Percentiles rank a stretch among this genome's conserved stretches.
phyloP scores from a whole-genome alignment of 1,140 invertebrate species.

The Cardiocondyla obscurior region DNA sequence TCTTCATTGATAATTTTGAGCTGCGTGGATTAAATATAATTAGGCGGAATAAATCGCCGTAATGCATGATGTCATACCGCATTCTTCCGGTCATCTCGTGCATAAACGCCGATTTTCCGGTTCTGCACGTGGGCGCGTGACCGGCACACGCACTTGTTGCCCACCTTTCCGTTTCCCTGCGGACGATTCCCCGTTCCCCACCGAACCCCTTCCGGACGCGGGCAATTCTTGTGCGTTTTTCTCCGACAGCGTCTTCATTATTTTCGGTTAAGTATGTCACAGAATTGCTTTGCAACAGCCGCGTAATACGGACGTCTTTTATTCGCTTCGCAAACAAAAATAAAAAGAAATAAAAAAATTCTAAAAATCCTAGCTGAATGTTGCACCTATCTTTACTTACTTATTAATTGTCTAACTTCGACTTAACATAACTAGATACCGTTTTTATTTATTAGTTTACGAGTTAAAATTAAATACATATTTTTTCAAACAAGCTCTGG shows the following conservation, averaged over 20 bases:
- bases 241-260: conserved; percentile 28
- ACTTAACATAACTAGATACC: too few relatives aligned
- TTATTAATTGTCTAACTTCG: too few relatives aligned
- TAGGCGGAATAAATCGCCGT: conserved; percentile 16
- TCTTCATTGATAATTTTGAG: not conserved
- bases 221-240: conserved; percentile 9
- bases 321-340: too few relatives aligned
- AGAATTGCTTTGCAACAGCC: too few relatives aligned
- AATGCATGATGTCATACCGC: conserved; percentile 34
- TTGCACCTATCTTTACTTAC: too few relatives aligned
- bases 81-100: conserved; percentile 71
- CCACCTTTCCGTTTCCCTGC: conserved; percentile 60
- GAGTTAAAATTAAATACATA: too few relatives aligned
- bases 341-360: too few relatives aligned
- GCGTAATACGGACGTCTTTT: too few relatives aligned
- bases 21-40: not conserved
- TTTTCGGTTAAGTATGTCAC: too few relatives aligned
- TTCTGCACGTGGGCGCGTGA: conserved; percentile 69
- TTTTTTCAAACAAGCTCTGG: too few relatives aligned
- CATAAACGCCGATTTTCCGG: conserved; percentile 72
- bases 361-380: too few relatives aligned
- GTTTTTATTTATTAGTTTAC: too few relatives aligned
- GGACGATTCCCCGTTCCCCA: conserved; percentile 6
- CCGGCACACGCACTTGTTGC: conserved; percentile 72
- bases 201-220: conserved; percentile 22